These are phyloP conservation scores for Kuschelorhynchus macadamiae DNA, from an alignment of 2,888 invertebrate genomes.

Conservation along the genomic window DNA sequence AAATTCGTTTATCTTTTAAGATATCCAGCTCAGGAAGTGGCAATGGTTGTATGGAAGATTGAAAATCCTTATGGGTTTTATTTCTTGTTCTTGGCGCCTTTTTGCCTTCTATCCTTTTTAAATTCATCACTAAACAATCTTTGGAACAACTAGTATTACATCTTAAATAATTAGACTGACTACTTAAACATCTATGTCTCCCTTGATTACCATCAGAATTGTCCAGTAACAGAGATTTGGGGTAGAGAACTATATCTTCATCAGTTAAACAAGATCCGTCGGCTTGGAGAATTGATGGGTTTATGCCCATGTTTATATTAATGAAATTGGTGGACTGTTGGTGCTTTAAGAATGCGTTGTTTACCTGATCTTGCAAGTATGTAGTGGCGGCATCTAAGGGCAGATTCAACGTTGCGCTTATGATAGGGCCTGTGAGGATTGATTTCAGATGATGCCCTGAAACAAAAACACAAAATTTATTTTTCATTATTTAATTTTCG, in stretches of 20 bases:
- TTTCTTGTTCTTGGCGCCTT: background rate
- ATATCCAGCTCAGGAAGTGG: no score
- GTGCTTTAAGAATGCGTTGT: conserved; percentile 74
- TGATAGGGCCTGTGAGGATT: conserved; percentile 88
- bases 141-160: background rate
- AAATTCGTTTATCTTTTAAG: no score
- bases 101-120: conserved; percentile 9
- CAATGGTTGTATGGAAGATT: no score
- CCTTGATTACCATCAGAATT: background rate
- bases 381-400: conserved; percentile 86
- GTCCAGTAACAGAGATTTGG: background rate
- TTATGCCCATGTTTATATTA: conserved; percentile 47
- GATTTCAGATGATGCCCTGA: conserved; percentile 70
- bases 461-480: background rate
- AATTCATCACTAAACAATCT: background rate
- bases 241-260: background rate
- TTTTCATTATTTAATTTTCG: background rate
- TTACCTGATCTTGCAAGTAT: conserved; percentile 88
- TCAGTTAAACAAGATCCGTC: conserved; percentile 44
- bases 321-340: conserved; percentile 54
- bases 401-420: conserved; percentile 89
- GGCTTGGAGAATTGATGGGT: conserved; percentile 52
- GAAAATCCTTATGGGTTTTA: background rate
- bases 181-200: no score
- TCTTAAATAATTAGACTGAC: no score